Evolutionary conservation across 2,113 vertebrate species (phyloP).

Genomic region (Theristicus caerulescens): DNA sequence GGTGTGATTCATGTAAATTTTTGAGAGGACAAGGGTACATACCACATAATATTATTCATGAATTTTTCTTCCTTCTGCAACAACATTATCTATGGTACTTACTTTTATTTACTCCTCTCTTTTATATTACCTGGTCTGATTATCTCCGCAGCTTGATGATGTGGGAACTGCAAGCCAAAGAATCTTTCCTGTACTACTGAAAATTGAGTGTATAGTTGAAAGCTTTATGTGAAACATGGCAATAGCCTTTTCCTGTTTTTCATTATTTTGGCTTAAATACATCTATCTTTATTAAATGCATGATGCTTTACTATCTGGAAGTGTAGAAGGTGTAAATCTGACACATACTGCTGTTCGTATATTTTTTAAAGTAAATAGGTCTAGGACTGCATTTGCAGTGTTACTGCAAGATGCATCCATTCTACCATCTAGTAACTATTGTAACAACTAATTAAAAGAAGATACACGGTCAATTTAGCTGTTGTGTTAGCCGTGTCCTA

Average conservation of each 20-base stretch:
- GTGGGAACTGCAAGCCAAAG: neutral
- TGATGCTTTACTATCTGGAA: neutral
- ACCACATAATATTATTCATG: neutral
- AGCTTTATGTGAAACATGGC: neutral
- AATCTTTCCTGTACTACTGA: neutral
- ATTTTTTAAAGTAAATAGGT: neutral
- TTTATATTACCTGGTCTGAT: neutral
- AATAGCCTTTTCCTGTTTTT: neutral
- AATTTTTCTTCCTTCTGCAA: neutral
- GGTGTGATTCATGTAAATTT: neutral
- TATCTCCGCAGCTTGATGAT: neutral
- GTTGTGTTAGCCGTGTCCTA: neutral
- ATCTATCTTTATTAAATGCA: neutral
- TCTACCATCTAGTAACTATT: neutral
- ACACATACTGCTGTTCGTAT: neutral
- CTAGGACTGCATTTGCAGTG: neutral
- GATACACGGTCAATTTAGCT: neutral
- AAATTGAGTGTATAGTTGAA: neutral
- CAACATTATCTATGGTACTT: neutral
- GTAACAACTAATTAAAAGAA: neutral
- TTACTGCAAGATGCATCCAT: neutral
- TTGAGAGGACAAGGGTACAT: neutral
- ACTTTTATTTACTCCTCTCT: neutral
- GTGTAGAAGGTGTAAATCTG: neutral
- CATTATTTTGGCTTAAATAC: neutral